Conservation (phyloP, 2,888 invertebrate genomes). For the Hydrotaea diabolus region DNA sequence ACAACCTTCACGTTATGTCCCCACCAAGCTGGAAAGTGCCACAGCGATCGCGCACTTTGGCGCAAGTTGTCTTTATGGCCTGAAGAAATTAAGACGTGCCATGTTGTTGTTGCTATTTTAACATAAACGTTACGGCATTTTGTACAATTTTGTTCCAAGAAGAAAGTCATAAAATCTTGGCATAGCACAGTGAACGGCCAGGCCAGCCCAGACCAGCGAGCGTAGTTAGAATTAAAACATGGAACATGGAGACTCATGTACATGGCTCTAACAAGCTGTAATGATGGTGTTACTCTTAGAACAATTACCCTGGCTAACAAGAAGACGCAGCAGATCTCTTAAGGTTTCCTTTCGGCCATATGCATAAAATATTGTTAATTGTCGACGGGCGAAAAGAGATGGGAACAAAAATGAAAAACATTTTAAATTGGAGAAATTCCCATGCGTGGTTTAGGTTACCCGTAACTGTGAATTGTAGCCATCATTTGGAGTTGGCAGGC, state of each 20-base stretch:
- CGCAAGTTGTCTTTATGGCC: slow-evolving; percentile 58
- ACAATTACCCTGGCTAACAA: slow-evolving; percentile 37
- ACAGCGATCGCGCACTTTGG: slow-evolving; percentile 33
- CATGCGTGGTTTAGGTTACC: not conserved
- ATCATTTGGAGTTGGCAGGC: no score
- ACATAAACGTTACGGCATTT: slow-evolving; percentile 72
- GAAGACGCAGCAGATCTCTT: not conserved
- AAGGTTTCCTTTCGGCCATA: not conserved
- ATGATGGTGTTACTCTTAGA: slow-evolving; percentile 71
- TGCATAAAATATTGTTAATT: slow-evolving; percentile 10
- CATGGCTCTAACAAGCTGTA: slow-evolving; percentile 75
- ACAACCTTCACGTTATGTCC: not conserved
- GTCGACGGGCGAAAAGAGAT: slow-evolving; percentile 36
- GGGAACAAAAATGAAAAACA: not conserved
- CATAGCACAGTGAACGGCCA: slow-evolving; percentile 72
- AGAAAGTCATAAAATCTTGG: slow-evolving; percentile 77
- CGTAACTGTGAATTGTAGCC: no score
- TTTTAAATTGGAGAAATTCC: not conserved
- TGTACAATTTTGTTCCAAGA: slow-evolving; percentile 78
- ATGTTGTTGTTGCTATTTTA: slow-evolving; percentile 46
- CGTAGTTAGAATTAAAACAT: not conserved
- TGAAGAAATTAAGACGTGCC: slow-evolving; percentile 31
- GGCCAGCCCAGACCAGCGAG: not conserved
- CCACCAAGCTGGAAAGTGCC: not conserved
- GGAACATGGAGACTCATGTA: not conserved